These are phyloP conservation scores for Megaceryle torquata DNA, from an alignment of 2,113 vertebrate species.

Conservation along the genomic window DNA sequence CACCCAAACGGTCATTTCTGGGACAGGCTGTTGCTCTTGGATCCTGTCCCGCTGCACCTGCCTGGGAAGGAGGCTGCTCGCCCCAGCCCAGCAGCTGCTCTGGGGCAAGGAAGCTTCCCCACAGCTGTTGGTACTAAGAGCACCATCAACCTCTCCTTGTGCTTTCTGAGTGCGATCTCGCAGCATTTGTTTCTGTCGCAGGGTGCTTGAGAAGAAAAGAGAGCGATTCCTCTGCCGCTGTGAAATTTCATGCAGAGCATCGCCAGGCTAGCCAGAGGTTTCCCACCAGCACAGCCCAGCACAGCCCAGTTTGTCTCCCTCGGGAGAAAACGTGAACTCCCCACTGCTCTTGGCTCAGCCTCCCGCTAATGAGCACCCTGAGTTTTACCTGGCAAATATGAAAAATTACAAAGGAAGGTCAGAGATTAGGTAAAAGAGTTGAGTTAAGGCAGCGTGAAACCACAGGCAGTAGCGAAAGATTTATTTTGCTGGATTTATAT, in stretches of 20 bases:
- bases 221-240: background rate
- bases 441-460: slow-evolving; percentile 49
- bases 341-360: background rate
- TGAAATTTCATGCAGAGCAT: background rate
- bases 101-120: background rate
- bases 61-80: background rate
- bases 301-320: background rate
- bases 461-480: slow-evolving; percentile 38
- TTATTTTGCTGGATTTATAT: slow-evolving; percentile 67
- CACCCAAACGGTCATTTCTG: background rate
- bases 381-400: slow-evolving; percentile 43
- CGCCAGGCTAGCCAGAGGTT: background rate
- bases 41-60: background rate
- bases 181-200: fast-evolving
- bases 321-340: background rate
- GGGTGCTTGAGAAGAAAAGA: background rate
- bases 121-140: background rate
- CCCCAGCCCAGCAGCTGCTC: background rate
- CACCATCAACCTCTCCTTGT: background rate
- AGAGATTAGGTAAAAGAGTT: slow-evolving; percentile 70
- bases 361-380: background rate
- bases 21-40: background rate
- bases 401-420: slow-evolving; percentile 59
- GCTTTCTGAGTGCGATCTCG: fast-evolving
- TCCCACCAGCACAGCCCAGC: background rate